These are phyloP conservation scores for Embiotoca jacksoni DNA, from an alignment of 2,113 vertebrate species.

Conservation along the genomic window DNA sequence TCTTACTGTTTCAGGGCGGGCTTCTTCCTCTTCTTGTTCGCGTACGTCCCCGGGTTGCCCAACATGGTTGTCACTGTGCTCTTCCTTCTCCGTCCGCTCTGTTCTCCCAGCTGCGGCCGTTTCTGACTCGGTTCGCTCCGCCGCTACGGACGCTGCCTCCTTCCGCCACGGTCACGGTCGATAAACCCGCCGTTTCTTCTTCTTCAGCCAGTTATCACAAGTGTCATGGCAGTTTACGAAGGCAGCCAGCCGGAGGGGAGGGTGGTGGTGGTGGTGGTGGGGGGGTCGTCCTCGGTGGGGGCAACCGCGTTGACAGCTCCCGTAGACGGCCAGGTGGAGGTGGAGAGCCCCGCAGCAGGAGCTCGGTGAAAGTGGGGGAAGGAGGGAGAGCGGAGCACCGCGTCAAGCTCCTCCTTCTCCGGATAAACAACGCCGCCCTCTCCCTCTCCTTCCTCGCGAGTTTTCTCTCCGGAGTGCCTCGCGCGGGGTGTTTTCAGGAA, in stretches of 20 bases:
- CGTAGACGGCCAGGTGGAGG: constrained; percentile 26
- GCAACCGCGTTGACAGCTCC: constrained; percentile 38
- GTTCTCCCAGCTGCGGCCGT: no score
- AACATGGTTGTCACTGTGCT: constrained; percentile 70
- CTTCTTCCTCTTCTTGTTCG: constrained; percentile 87
- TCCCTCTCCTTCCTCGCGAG: no score
- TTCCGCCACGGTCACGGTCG: no score
- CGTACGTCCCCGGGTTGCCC: constrained; percentile 78
- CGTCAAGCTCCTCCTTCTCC: constrained; percentile 46
- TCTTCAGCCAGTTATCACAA: no score
- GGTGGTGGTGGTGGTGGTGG: not conserved
- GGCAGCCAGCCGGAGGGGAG: not conserved
- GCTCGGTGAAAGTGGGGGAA: not conserved
- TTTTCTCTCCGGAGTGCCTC: not conserved
- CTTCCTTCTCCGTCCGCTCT: no score
- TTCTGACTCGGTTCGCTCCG: no score
- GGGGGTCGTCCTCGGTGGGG: not conserved
- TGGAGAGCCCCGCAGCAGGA: not conserved
- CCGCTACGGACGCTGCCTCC: no score
- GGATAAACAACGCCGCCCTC: constrained; percentile 55
- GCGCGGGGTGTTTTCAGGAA: constrained; percentile 80
- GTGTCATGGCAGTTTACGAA: no score
- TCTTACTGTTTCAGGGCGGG: constrained; percentile 83
- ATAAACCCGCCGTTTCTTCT: no score
- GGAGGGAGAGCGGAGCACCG: not conserved